These are phyloP conservation scores for Tuberolachnus salignus DNA, from an alignment of 2,888 invertebrate species.

Conservation along the genomic window DNA sequence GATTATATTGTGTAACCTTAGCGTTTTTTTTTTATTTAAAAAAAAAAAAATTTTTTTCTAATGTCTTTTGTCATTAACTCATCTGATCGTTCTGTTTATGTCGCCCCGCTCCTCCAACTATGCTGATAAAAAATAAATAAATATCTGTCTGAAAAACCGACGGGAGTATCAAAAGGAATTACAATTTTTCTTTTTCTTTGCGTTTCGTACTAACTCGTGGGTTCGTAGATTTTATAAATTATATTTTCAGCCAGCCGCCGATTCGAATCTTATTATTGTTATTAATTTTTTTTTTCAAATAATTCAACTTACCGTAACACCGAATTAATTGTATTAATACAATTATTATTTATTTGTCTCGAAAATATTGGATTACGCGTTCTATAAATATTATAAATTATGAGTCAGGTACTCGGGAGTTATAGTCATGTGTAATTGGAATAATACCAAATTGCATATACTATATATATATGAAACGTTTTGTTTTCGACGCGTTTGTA, in stretches of 20 bases:
- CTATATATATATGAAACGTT: neutral
- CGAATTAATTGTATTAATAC: too few relatives aligned
- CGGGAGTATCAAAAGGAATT: slow-evolving; percentile 8
- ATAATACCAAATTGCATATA: neutral
- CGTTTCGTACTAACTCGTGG: neutral
- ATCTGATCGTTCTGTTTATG: slow-evolving; percentile 19
- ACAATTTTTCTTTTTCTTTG: neutral
- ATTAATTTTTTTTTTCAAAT: neutral
- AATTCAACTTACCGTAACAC: too few relatives aligned
- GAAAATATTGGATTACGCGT: neutral
- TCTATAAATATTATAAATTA: slow-evolving; percentile 13
- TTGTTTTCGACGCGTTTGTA: neutral
- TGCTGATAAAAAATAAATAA: neutral
- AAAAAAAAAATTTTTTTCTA: slow-evolving; percentile 10
- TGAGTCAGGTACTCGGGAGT: neutral
- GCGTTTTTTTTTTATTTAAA: neutral
- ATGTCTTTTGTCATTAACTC: slow-evolving; percentile 13
- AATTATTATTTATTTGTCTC: slow-evolving; percentile 8
- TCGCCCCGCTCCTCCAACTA: neutral
- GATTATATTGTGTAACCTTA: slow-evolving; percentile 3
- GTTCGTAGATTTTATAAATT: slow-evolving; percentile 23
- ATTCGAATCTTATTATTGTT: neutral
- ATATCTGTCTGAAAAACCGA: slow-evolving; percentile 28
- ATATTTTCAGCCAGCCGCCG: neutral
- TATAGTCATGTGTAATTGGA: slow-evolving; percentile 12